Evolutionary conservation across 2,113 vertebrate species (phyloP), one percentile per base, ranked within the genome.

Genomic region (Acrocephalus arundinaceus): DNA sequence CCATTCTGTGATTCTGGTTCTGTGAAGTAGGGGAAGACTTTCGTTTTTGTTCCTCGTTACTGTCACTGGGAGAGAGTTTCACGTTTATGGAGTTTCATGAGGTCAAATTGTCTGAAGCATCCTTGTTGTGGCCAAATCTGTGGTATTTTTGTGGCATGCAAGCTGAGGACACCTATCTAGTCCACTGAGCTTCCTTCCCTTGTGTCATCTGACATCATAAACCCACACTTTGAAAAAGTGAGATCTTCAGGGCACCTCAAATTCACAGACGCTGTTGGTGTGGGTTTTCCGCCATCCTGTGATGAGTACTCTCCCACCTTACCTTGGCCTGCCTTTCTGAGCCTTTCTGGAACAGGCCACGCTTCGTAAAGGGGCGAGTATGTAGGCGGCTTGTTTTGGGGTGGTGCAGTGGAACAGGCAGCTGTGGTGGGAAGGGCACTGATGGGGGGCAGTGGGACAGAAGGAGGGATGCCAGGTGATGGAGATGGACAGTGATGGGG

Each of bases 201-300:
- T 8, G 0, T 2, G 0, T 41, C 10, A 6, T 22, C 12, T 23
- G 39, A 28, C 33, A 18, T 57, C 20, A 5, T 37, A 74, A 85
- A 61, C 18, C 30, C 46, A 16, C 8, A 1, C 33, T 31, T 58
- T 0, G 1, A 37, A 45, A 45, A 74, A 82, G 3, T 1, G 0
- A 48, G 9, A 13, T 70, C 43, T n/a, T 33, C 0, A 8, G 41
- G 24, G 55, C 65, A 45, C 5, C 18, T 8, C 4, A 1, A 43
- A 48, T 28, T 54, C 4, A 0, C 41, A 12, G 70, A 7, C 24
- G 7, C 39, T 31, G 5, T 74, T 67, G 70, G 24, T 0, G 0
- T 0, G 0, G 19, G 11, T 63, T 87, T 87, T 18, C 37, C 0
- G 0, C 59, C 28, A 31, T 41, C 7, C 62, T 5, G 1, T n/a